phyloP scores from a whole-genome alignment of 1,140 invertebrate genomes.

The Heliconius nattereri region DNA sequence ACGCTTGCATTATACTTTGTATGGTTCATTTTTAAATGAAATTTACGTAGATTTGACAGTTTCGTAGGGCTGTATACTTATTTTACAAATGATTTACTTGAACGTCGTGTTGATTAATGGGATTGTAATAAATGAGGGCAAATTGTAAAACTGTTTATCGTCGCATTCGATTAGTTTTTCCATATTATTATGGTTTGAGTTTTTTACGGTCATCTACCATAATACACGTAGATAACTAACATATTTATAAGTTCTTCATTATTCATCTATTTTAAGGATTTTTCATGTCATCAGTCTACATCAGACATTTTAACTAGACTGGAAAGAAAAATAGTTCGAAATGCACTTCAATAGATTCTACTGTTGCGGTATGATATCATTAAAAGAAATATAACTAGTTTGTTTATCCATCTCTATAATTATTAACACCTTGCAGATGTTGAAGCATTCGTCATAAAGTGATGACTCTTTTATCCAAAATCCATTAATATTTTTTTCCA shows the following conservation, averaged over 20 bases:
- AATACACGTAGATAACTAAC: no score
- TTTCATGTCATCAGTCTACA: no score
- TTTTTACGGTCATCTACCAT: no score
- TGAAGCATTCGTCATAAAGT: slow-evolving; percentile 5
- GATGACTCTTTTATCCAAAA: slow-evolving; percentile 24
- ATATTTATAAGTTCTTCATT: no score
- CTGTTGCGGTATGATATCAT: neutral
- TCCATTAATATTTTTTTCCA: slow-evolving; percentile 28
- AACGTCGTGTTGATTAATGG: neutral
- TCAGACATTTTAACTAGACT: no score
- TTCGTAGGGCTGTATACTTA: no score
- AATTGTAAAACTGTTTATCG: neutral
- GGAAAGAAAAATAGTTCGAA: no score
- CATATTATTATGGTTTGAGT: neutral
- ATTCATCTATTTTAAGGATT: no score
- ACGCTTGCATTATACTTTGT: neutral
- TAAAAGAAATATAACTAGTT: neutral
- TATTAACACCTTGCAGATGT: slow-evolving; percentile 5
- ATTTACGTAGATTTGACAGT: neutral
- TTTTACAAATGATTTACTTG: no score
- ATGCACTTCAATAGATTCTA: no score
- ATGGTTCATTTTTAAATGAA: neutral
- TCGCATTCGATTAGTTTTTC: neutral
- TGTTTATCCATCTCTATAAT: neutral
- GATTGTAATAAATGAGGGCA: neutral